Percentiles rank a stretch among this genome's conserved stretches.
phyloP scores from a whole-genome alignment of 2,888 invertebrate species.

The Dyspetes luteomarginatus region DNA sequence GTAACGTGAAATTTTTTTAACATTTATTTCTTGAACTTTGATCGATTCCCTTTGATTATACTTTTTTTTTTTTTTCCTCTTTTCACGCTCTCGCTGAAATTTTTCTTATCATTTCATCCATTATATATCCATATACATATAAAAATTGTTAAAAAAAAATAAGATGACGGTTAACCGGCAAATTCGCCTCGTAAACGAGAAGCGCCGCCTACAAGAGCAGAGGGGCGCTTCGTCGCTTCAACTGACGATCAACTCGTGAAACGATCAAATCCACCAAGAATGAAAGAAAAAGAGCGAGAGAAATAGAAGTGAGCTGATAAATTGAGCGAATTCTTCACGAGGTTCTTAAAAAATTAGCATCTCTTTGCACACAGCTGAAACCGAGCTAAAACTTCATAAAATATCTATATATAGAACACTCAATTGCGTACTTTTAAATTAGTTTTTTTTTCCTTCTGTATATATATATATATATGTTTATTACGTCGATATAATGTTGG shows the following conservation, averaged over 20 bases:
- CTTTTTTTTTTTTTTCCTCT: neutral
- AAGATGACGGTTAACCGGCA: constrained; percentile 1
- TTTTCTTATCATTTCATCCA: constrained; percentile 23
- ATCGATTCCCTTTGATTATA: neutral
- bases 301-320: constrained; percentile 33
- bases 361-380: constrained; percentile 6
- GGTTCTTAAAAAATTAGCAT: constrained; percentile 45
- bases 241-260: too few relatives aligned
- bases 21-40: constrained; percentile 58
- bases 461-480: neutral
- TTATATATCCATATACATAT: too few relatives aligned
- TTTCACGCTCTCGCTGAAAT: neutral
- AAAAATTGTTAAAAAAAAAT: too few relatives aligned
- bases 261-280: too few relatives aligned
- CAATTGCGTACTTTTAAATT: constrained; percentile 50
- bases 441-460: too few relatives aligned
- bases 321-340: constrained; percentile 49
- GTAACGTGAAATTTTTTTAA: too few relatives aligned
- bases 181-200: constrained; percentile 25
- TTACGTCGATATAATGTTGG: neutral
- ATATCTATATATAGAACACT: constrained; percentile 1
- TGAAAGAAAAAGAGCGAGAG: neutral
- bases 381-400: neutral
- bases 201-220: too few relatives aligned
- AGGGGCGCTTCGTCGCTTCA: too few relatives aligned